These are phyloP conservation scores for Meteorus sp. DNA, from an alignment of 1,140 invertebrate species.

Conservation along the genomic window DNA sequence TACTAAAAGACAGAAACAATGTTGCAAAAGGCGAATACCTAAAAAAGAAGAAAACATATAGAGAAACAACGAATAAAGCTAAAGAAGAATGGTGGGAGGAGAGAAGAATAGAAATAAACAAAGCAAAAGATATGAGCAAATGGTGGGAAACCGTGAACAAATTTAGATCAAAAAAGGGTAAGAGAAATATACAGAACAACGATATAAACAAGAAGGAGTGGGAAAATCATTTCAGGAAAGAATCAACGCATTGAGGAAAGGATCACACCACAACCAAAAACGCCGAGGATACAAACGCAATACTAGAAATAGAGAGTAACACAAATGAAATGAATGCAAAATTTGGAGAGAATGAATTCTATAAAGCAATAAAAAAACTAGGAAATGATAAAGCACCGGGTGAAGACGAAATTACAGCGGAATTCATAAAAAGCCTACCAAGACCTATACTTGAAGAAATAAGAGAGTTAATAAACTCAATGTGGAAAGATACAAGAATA, in stretches of 20 bases:
- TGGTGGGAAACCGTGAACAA: conserved; percentile 23
- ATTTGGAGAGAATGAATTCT: conserved; percentile 30
- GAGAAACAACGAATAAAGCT: not conserved
- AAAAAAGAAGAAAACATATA: conserved; percentile 12
- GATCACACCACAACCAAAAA: not conserved
- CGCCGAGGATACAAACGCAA: not conserved
- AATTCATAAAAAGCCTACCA: conserved; percentile 36
- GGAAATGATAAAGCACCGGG: conserved; percentile 41
- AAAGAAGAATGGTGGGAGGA: conserved; percentile 21
- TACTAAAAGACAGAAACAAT: not conserved
- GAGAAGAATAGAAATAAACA: conserved; percentile 5
- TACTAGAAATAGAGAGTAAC: not conserved
- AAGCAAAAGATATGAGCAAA: conserved; percentile 16
- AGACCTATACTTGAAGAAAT: conserved; percentile 18
- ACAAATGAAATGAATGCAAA: conserved; percentile 14
- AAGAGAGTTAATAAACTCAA: conserved; percentile 7
- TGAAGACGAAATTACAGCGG: conserved; percentile 37
- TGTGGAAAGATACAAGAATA: conserved; percentile 14
- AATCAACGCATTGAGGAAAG: not conserved
- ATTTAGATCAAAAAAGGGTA: conserved; percentile 1
- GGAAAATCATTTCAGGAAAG: conserved; percentile 23
- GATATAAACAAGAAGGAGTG: conserved; percentile 19
- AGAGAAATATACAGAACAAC: not conserved
- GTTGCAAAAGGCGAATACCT: not conserved
- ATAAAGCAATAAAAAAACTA: conserved; percentile 34